Evolutionary conservation across 2,888 invertebrate species (phyloP).

Genomic region (Meta bourneti): DNA sequence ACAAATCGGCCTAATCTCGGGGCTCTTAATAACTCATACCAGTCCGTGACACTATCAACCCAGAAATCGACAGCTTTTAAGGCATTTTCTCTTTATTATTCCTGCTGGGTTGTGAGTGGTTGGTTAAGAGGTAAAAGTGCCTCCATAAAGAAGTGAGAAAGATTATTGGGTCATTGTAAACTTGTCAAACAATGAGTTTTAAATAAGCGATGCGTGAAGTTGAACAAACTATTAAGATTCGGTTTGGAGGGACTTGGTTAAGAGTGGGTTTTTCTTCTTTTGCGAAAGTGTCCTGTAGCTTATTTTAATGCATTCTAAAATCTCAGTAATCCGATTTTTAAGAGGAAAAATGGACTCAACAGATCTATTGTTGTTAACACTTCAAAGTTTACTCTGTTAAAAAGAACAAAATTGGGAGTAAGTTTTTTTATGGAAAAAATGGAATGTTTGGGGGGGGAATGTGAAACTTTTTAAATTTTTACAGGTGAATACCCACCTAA

Average conservation of each 20-base stretch:
- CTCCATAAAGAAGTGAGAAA: background rate
- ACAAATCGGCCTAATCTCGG: background rate
- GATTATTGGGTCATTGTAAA: background rate
- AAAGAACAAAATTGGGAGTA: no score
- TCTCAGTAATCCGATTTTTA: no score
- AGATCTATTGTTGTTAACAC: no score
- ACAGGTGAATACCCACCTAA: no score
- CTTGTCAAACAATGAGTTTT: background rate
- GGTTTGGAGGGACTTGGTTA: background rate
- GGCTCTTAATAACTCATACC: background rate
- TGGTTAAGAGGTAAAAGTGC: conserved; percentile 18
- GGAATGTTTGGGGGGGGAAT: no score
- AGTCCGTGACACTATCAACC: conserved; percentile 3
- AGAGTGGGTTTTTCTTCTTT: background rate
- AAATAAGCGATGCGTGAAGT: conserved; percentile 18
- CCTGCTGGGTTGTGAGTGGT: background rate
- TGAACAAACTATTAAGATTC: background rate
- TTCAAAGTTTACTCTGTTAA: no score
- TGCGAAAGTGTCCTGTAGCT: no score
- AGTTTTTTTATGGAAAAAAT: no score
- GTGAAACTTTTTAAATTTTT: no score
- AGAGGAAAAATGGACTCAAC: no score
- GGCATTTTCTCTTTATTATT: conserved; percentile 1
- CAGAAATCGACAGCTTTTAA: conserved; percentile 6
- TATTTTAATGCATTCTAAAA: no score